These are phyloP conservation scores for Melanostigma gelatinosum DNA, from an alignment of 2,113 vertebrate genomes.

Conservation along the genomic window DNA sequence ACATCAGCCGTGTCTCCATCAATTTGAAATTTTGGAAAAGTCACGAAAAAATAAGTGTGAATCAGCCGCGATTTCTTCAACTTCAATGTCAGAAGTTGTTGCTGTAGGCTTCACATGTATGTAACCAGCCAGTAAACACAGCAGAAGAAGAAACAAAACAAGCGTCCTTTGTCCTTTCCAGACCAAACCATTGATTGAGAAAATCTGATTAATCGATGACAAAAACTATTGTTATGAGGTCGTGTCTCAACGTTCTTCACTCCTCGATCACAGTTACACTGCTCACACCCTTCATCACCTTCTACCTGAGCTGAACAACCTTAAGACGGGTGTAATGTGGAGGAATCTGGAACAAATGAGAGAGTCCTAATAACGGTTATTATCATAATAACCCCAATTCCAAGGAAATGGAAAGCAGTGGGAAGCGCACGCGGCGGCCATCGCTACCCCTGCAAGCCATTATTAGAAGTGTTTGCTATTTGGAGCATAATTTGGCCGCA, in stretches of 20 bases:
- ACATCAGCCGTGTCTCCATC: neutral
- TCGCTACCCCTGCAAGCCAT: slow-evolving; percentile 53
- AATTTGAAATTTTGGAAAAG: too few species aligned
- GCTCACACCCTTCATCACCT: neutral
- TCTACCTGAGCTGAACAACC: slow-evolving; percentile 19
- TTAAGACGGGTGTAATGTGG: slow-evolving; percentile 30
- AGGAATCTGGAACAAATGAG: slow-evolving; percentile 66
- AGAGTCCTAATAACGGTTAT: slow-evolving; percentile 74
- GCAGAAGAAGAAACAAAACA: too few species aligned
- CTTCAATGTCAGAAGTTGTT: too few species aligned
- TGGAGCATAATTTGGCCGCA: slow-evolving; percentile 59
- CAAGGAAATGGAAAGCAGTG: slow-evolving; percentile 78
- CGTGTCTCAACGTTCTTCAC: neutral
- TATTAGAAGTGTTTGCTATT: slow-evolving; percentile 69
- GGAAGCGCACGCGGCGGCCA: slow-evolving; percentile 40
- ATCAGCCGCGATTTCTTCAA: too few species aligned
- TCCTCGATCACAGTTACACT: neutral
- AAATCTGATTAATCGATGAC: neutral
- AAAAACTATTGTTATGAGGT: too few species aligned
- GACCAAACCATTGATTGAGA: too few species aligned
- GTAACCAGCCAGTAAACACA: too few species aligned
- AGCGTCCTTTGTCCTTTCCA: too few species aligned
- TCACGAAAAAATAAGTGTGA: too few species aligned
- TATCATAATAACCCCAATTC: slow-evolving; percentile 75
- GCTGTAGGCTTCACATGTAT: too few species aligned